A percentile compares a stretch with the other conserved stretches of the same genome.
Evolutionary conservation across 35 echinoderm and acorn worm species (phyloP).

Genomic region (Antedon bifida): DNA sequence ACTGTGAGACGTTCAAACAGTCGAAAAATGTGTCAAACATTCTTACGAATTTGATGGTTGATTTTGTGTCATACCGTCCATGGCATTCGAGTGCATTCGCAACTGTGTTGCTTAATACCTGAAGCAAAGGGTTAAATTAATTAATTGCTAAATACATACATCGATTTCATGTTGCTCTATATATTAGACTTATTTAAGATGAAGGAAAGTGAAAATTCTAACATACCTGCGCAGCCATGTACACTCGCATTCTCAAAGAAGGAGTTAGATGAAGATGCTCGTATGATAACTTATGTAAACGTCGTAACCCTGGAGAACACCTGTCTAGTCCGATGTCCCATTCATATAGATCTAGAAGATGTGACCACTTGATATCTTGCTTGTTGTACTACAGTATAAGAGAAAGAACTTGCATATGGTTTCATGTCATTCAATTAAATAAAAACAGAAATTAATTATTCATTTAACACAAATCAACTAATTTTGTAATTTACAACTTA

Average conservation of each 20-base stretch:
- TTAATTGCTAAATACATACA: no score
- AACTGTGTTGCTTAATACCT: constrained; percentile 36
- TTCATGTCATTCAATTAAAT: no score
- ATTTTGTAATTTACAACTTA: no score
- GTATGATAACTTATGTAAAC: constrained; percentile 16
- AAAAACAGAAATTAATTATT: no score
- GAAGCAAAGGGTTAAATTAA: no score
- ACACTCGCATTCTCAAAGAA: constrained; percentile 17
- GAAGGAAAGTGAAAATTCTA: not conserved
- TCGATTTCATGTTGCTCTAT: no score
- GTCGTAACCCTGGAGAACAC: not conserved
- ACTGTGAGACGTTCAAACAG: constrained; percentile 41
- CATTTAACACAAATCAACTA: no score
- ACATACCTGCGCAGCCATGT: constrained; percentile 22
- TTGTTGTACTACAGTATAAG: not conserved
- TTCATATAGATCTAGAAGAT: constrained; percentile 11
- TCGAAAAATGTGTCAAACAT: constrained; percentile 60
- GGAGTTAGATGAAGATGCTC: constrained; percentile 25
- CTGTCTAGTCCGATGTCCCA: constrained; percentile 8
- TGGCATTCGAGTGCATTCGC: constrained; percentile 30
- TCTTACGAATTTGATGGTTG: constrained; percentile 38
- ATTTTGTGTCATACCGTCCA: constrained; percentile 6
- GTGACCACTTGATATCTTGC: constrained; percentile 2
- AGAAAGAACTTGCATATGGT: no score
- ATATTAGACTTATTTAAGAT: no score